Base-by-base conservation (phyloP, 2,797 vertebrate genomes). In the Sebastes wilsoni region DNA sequence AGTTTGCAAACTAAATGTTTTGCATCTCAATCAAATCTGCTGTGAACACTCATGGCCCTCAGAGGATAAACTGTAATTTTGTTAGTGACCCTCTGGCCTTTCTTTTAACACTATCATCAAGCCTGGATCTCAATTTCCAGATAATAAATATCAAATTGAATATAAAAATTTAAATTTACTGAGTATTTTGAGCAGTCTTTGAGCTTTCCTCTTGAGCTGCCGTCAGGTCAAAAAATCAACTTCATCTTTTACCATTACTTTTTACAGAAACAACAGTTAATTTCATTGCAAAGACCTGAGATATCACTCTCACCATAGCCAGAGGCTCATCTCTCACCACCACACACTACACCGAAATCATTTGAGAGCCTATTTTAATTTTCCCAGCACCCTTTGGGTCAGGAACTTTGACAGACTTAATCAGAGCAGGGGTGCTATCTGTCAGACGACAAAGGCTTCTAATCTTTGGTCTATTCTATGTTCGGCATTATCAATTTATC, bases 401-500 rank as follows among this genome's bases (percentile, higher is more conserved):
- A 54, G 62, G 54, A 83, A 83, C 87, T 89, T 80, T 88, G 79
- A 87, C 87, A 62, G 75, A 80, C 65, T 75, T 79, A 85, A 90
- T 89, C 81, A 81, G 58, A 2, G 32, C 64, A 22, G 54, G 10
- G 2, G 66, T 9, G 18, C 72, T 60, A 69, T 84, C 72, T 72
- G 72, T 81, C 83, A 80, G 46, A 73, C 72, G 77, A 88, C 85
- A 87, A 88, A 89, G 56, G 46, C 80, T 20, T 66, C 75, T 76
- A 77, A 86, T 92, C 87, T 81, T 64, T 61, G 34, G 49, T 80
- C 78, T 78, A 58, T 83, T 80, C 82, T 75, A 36, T 79, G 74
- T 88, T 83, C 56, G 80, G 79, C 74, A 72, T 89, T 81, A 92
- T 89, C 77, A 88, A 68, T 83, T 77, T 75, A 88, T 91, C 87